Percentiles rank a stretch among this genome's conserved stretches.
These are phyloP conservation scores for Spilarctia lutea DNA, from an alignment of 2,888 invertebrate species.

Conservation along the genomic window DNA sequence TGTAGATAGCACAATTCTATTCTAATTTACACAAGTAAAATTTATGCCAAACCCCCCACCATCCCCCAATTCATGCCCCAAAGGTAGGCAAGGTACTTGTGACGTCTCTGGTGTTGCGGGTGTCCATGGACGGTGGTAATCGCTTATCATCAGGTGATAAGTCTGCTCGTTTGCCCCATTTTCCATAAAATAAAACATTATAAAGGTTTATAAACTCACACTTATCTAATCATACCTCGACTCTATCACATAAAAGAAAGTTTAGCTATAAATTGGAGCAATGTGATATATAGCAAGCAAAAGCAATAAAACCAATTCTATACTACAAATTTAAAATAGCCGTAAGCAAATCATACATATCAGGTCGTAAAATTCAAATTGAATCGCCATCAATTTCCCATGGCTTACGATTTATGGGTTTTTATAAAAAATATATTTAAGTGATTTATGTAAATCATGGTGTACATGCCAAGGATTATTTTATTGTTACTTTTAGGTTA, in stretches of 20 bases:
- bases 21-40: no score
- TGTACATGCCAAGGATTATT: slow-evolving; percentile 21
- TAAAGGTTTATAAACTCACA: no score
- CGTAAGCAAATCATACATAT: slow-evolving; percentile 28
- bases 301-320: slow-evolving; percentile 3
- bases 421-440: slow-evolving; percentile 25
- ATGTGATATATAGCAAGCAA: not conserved
- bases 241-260: not conserved
- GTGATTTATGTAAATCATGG: slow-evolving; percentile 39
- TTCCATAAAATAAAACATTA: no score
- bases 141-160: no score
- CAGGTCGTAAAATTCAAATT: slow-evolving; percentile 37
- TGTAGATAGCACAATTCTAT: no score
- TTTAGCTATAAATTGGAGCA: not conserved
- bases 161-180: no score
- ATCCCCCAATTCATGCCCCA: no score
- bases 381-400: slow-evolving; percentile 37
- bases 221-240: not conserved
- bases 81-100: no score
- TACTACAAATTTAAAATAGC: slow-evolving; percentile 27
- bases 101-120: no score
- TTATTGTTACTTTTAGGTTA: slow-evolving; percentile 39
- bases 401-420: slow-evolving; percentile 33
- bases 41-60: no score
- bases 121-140: no score